Evolutionary conservation across 1,140 invertebrate species (phyloP).

Genomic region (Calephelis nemesis): DNA sequence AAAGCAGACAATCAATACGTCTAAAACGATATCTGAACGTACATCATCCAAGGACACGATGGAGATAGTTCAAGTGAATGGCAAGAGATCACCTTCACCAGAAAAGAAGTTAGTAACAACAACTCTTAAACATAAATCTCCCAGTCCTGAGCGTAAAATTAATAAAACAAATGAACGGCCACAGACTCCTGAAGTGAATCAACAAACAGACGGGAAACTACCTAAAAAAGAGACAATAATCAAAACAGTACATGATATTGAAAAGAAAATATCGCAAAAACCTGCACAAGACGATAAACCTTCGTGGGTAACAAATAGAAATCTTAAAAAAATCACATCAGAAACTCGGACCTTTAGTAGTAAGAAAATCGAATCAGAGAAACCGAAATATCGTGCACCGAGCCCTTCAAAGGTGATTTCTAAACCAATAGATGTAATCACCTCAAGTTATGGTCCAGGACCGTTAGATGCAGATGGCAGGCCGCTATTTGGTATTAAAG

Average conservation of each 20-base stretch:
- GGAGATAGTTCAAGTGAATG: slow-evolving; percentile 49
- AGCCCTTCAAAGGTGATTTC: slow-evolving; percentile 65
- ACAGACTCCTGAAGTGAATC: slow-evolving; percentile 48
- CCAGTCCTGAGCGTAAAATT: slow-evolving; percentile 34
- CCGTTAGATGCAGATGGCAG: slow-evolving; percentile 89
- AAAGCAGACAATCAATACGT: slow-evolving; percentile 30
- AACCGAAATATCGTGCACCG: slow-evolving; percentile 56
- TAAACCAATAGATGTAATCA: slow-evolving; percentile 82
- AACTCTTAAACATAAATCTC: slow-evolving; percentile 21
- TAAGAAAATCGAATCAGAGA: slow-evolving; percentile 70
- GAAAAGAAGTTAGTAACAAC: slow-evolving; percentile 39
- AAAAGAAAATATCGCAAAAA: slow-evolving; percentile 58
- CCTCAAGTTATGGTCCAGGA: slow-evolving; percentile 89
- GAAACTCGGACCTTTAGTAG: slow-evolving; percentile 65
- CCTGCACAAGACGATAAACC: slow-evolving; percentile 69
- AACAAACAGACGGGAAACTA: slow-evolving; percentile 35
- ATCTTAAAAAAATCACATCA: slow-evolving; percentile 69
- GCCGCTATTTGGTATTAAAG: slow-evolving; percentile 87
- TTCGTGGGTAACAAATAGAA: slow-evolving; percentile 80
- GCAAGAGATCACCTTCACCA: slow-evolving; percentile 60
- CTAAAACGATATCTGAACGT: slow-evolving; percentile 42
- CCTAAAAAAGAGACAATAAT: slow-evolving; percentile 58
- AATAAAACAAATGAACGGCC: slow-evolving; percentile 30
- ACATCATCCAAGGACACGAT: slow-evolving; percentile 52
- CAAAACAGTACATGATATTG: slow-evolving; percentile 53